Evolutionary conservation across 1,140 invertebrate species (phyloP).

Genomic region (Epicauta chinensis): DNA sequence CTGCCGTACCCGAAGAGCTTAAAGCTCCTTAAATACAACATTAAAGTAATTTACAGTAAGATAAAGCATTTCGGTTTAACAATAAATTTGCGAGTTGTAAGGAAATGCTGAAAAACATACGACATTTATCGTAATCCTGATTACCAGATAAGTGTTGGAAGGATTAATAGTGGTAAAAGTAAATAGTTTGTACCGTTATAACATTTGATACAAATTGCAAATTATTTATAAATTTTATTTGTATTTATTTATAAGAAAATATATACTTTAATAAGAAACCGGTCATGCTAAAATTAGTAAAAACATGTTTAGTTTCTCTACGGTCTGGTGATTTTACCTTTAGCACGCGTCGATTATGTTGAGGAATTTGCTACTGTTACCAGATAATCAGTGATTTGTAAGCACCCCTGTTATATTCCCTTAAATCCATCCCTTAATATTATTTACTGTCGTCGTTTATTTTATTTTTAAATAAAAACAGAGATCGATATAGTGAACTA

Average conservation of each 20-base stretch:
- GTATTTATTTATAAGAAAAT: constrained; percentile 3
- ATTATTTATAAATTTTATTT: no score
- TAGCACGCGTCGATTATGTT: background rate
- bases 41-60: constrained; percentile 15
- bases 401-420: constrained; percentile 2
- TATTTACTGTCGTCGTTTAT: constrained; percentile 1
- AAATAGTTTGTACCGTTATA: no score
- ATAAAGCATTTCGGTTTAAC: constrained; percentile 16
- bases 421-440: constrained; percentile 1
- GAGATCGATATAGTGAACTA: background rate
- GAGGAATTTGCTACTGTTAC: background rate
- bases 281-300: constrained; percentile 1
- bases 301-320: constrained; percentile 5
- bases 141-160: background rate
- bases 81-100: constrained; percentile 11
- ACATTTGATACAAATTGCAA: no score
- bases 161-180: constrained; percentile 3
- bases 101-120: constrained; percentile 12
- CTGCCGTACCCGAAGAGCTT: constrained; percentile 6
- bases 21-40: constrained; percentile 12
- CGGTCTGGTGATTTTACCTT: constrained; percentile 3
- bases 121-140: constrained; percentile 8
- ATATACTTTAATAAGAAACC: background rate
- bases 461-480: constrained; percentile 1
- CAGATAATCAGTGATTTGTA: constrained; percentile 12